Base-by-base conservation (phyloP, 2,888 invertebrate species). In the Perdita meconis region DNA sequence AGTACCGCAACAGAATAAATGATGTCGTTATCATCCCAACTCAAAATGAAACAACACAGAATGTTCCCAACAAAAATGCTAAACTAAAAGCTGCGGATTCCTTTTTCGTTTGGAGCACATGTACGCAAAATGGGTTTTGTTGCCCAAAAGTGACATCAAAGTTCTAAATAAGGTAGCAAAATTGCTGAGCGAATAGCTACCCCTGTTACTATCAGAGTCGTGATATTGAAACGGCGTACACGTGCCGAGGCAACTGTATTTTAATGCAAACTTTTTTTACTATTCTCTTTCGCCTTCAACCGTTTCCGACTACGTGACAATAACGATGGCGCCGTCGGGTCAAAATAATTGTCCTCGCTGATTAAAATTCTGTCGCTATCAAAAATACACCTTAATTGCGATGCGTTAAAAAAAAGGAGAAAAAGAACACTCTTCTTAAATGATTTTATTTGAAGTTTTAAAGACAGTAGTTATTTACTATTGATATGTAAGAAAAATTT, bases 81-180 rank as follows among this genome's bases (percentile, higher is more conserved):
- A 60, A 61, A 68, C 71, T 63, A 67, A 68, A 65, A 77, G 51
- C 63, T 67, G 70, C 59, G 66, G 55, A 69, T 80, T 69, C 51
- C 72, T 73, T 55, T 65, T 50, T 47, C 77, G 65, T 63, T 50
- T 42, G 51, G n/a, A n/a, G 30, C 6, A 16, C 44, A 36, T 50
- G 22, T 16, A 60, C 22, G 47, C 36, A 64, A n/a, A 53, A 75
- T 64, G 53, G 44, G 61, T 72, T 65, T 57, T 61, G 53, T 70
- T 38, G 68, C 65, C 55, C 68, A 75, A 66, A 80, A 75, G 77
- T 82, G 78, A 78, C 75, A 82, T 78, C 74, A 57, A 75, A 82
- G 81, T 82, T 82, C 74, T 69, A 78, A 71, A 80, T 59, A 57
- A 67, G 68, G 55, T 55, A 67, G 56, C 50, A 60, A 73, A 69